Evolutionary conservation across 2,113 vertebrate genomes (phyloP).

Genomic region (Malurus melanocephalus): DNA sequence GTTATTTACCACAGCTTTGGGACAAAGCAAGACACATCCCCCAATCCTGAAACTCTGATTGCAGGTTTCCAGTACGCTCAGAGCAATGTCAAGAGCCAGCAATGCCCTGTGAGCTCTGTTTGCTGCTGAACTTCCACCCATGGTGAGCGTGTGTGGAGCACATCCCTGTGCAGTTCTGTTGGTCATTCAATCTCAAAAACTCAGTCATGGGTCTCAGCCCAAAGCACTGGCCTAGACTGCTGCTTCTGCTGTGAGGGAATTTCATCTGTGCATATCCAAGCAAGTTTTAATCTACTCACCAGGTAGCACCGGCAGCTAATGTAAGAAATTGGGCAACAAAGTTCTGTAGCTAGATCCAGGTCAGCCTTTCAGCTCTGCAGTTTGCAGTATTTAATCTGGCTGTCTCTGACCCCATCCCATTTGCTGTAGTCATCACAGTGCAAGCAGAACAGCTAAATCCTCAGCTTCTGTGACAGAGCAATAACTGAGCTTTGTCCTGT

Average conservation of each 20-base stretch:
- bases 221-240: background rate
- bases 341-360: background rate
- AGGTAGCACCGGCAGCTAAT: background rate
- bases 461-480: background rate
- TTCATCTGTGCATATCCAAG: background rate
- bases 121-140: accelerated
- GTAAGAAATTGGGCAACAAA: background rate
- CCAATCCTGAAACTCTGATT: background rate
- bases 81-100: background rate
- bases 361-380: background rate
- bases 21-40: background rate
- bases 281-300: background rate
- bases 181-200: background rate
- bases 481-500: background rate
- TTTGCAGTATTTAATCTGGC: background rate
- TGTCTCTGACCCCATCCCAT: background rate
- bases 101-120: background rate
- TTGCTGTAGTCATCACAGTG: background rate
- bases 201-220: background rate
- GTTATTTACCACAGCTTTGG: background rate
- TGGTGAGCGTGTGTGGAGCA: background rate
- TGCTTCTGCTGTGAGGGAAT: background rate
- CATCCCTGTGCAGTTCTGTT: background rate
- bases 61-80: background rate
- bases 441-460: background rate